These are phyloP conservation scores for Dicerorhinus sumatrensis DNA, from an alignment of 2,113 vertebrate species.

Conservation along the genomic window DNA sequence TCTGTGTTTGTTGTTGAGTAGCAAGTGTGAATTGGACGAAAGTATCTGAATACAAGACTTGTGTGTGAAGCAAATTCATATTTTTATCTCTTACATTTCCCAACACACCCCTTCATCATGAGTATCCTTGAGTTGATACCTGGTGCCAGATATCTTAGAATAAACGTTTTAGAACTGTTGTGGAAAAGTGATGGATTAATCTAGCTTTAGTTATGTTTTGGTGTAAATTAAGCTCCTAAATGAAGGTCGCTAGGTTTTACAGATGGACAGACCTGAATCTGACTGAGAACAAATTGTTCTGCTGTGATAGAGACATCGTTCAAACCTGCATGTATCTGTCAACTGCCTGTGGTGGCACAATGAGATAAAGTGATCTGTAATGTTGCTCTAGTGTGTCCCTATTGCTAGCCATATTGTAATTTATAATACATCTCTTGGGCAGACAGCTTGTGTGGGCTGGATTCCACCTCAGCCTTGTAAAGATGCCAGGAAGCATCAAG, in stretches of 20 bases:
- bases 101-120: neutral
- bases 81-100: conserved; percentile 6
- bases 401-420: conserved; percentile 21
- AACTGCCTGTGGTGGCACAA: neutral
- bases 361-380: conserved; percentile 4
- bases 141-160: neutral
- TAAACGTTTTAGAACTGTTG: conserved; percentile 31
- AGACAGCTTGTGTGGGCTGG: conserved; percentile 27
- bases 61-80: neutral
- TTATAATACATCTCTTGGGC: neutral
- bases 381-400: neutral
- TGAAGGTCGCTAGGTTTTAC: neutral
- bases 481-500: conserved; percentile 15
- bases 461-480: conserved; percentile 39
- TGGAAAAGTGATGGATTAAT: conserved; percentile 36
- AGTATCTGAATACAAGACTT: conserved; percentile 28
- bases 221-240: conserved; percentile 28
- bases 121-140: conserved; percentile 27
- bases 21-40: conserved; percentile 28
- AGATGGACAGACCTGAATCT: conserved; percentile 38
- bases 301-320: conserved; percentile 28
- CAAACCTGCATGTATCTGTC: neutral
- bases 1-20: neutral
- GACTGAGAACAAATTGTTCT: conserved; percentile 50
- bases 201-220: neutral